Evolutionary conservation across 1,140 invertebrate genomes (phyloP).

Genomic region (Temnothorax nylanderi): DNA sequence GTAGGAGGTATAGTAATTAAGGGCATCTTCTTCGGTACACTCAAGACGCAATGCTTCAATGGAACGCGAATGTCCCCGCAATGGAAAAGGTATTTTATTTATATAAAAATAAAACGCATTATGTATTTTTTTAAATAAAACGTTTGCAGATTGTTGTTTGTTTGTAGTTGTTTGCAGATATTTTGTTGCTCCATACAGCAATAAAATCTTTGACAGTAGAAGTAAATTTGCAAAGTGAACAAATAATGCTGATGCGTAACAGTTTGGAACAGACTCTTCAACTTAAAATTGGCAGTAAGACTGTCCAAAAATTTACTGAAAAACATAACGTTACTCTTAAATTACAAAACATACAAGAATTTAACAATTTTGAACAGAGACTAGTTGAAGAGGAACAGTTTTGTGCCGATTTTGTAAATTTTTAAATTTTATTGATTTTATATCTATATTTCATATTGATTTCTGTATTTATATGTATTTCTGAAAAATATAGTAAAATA

Average conservation of each 20-base stretch:
- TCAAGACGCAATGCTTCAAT: too few relatives aligned
- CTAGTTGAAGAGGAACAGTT: not conserved
- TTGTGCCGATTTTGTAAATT: not conserved
- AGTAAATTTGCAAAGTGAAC: not conserved
- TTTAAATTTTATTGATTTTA: too few relatives aligned
- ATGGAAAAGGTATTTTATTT: too few relatives aligned
- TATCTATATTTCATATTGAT: too few relatives aligned
- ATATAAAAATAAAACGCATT: too few relatives aligned
- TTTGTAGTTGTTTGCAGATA: not conserved
- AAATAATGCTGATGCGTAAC: not conserved
- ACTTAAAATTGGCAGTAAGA: not conserved
- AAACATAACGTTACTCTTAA: not conserved
- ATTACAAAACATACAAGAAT: not conserved
- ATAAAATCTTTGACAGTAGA: not conserved
- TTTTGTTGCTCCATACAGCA: not conserved
- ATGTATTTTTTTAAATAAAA: too few relatives aligned
- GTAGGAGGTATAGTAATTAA: too few relatives aligned
- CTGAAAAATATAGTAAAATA: not conserved
- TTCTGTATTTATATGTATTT: too few relatives aligned
- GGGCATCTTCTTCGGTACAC: too few relatives aligned
- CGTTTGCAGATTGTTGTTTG: too few relatives aligned
- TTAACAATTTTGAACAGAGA: not conserved
- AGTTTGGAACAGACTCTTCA: not conserved
- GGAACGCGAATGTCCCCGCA: too few relatives aligned
- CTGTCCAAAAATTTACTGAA: not conserved